Evolutionary conservation across 2,888 invertebrate species (phyloP), one percentile per base, ranked within the genome.

Genomic region (Drosophila incognita): DNA sequence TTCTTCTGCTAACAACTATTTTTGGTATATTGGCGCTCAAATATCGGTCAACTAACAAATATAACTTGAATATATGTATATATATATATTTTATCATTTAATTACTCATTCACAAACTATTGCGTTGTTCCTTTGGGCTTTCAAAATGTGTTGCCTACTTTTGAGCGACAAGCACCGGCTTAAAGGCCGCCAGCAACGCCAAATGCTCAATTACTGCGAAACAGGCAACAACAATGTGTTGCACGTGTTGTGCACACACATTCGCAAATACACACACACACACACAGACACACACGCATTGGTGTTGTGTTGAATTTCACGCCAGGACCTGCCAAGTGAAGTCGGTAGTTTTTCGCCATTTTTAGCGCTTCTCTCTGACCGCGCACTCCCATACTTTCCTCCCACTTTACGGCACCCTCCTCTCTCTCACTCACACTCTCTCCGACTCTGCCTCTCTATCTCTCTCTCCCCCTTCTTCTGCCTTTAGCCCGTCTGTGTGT

Each of bases 241-340:
- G 79, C 62, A 53, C 27, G 62, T 42, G 58, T 52, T 56, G 60
- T 40, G 64, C 48, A 71, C 36, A 65, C 62, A 70, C 48, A 70
- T 48, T 46, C 21, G 46, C 46, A 46, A 24, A 66, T 33, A 60
- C 38, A 61, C 61, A 76, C 60, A 57, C 60, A 57, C 42, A 69
- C 62, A 65, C 63, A 63, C 51, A 67, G 57, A 70, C 52, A 31
- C 63, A 59, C 46, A 40, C 54, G 57, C 54, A 57, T 49, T 70
- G 87, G 82, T 84, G 82, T 89, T 89, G 89, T 87, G 90, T 89
- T 89, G 85, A 87, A 85, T 85, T 89, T 85, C 85, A 85, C 85
- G 85, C 85, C 85, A 89, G 68, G 57, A 83, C 74, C 90, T 89
- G 89, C 82, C 87, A 87, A 87, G 83, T 85, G 84, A 84, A 89